Conservation (phyloP, 2,888 invertebrate genomes). For the Drosophila putrida region DNA sequence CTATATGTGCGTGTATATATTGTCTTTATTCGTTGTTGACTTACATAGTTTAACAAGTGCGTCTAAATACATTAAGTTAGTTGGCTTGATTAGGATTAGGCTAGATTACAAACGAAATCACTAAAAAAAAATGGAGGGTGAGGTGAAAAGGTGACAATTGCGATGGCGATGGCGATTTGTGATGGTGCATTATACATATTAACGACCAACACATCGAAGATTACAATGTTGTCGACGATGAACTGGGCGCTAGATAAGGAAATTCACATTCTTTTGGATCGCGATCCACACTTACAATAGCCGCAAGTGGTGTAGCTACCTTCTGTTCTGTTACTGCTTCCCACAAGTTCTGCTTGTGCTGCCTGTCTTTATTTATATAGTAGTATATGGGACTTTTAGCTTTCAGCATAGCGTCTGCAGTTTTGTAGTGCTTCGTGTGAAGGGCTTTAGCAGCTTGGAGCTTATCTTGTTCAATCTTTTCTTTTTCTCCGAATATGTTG, state of each 20-base stretch:
- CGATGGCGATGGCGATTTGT: constrained; percentile 15
- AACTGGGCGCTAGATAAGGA: constrained; percentile 48
- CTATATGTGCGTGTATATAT: constrained; percentile 52
- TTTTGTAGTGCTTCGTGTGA: constrained; percentile 75
- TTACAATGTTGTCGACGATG: constrained; percentile 9
- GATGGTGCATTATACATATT: constrained; percentile 5
- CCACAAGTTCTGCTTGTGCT: constrained; percentile 4
- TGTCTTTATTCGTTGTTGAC: constrained; percentile 79
- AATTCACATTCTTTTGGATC: constrained; percentile 47
- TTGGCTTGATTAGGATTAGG: constrained; percentile 64
- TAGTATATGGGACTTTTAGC: neutral
- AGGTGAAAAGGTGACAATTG: constrained; percentile 27
- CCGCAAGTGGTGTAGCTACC: constrained; percentile 20
- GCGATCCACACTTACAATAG: constrained; percentile 17
- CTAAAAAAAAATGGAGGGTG: constrained; percentile 62
- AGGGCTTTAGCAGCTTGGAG: constrained; percentile 72
- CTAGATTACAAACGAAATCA: constrained; percentile 62
- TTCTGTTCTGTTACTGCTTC: neutral
- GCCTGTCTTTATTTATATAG: neutral
- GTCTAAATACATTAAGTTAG: constrained; percentile 70
- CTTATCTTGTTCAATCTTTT: constrained; percentile 74
- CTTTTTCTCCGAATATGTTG: constrained; percentile 66
- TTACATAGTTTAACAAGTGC: constrained; percentile 76
- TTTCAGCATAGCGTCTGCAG: constrained; percentile 68
- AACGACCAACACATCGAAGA: constrained; percentile 2